A percentile compares a stretch with the other conserved stretches of the same genome.
These are phyloP conservation scores for Ascaphus truei DNA, from an alignment of 2,113 vertebrate genomes.

Conservation along the genomic window DNA sequence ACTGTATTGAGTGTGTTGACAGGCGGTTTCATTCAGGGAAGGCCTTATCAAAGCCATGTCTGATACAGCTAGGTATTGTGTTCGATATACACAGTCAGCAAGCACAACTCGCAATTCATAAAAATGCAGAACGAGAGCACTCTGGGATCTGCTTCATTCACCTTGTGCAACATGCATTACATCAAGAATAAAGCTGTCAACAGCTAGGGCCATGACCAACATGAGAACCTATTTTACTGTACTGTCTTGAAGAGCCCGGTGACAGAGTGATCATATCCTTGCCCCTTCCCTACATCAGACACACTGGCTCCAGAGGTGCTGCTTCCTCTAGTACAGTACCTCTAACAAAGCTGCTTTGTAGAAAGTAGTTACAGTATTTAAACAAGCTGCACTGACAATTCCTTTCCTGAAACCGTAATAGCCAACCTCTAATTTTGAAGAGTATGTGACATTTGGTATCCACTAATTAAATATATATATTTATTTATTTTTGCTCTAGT, in stretches of 20 bases:
- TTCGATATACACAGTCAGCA: too few species aligned
- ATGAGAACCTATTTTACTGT: background rate
- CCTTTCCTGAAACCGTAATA: too few species aligned
- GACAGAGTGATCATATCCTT: background rate
- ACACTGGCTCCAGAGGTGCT: background rate
- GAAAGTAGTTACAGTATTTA: background rate
- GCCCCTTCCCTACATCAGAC: background rate
- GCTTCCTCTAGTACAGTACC: background rate
- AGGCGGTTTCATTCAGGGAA: too few species aligned
- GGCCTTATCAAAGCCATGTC: background rate
- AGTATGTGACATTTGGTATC: too few species aligned
- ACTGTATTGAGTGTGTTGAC: too few species aligned
- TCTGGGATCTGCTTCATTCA: background rate
- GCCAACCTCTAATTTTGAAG: too few species aligned
- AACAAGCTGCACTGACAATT: too few species aligned
- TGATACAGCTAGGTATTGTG: too few species aligned
- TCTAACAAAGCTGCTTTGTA: background rate
- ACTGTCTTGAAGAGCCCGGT: background rate
- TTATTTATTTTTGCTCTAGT: background rate
- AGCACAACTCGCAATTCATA: background rate
- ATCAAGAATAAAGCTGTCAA: too few species aligned
- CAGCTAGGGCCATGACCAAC: background rate
- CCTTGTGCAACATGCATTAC: background rate
- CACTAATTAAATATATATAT: background rate
- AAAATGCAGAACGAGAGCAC: background rate